Evolutionary conservation across 35 echinoderm and acorn worm genomes (phyloP).

Genomic region (Heliocidaris erythrogramma): DNA sequence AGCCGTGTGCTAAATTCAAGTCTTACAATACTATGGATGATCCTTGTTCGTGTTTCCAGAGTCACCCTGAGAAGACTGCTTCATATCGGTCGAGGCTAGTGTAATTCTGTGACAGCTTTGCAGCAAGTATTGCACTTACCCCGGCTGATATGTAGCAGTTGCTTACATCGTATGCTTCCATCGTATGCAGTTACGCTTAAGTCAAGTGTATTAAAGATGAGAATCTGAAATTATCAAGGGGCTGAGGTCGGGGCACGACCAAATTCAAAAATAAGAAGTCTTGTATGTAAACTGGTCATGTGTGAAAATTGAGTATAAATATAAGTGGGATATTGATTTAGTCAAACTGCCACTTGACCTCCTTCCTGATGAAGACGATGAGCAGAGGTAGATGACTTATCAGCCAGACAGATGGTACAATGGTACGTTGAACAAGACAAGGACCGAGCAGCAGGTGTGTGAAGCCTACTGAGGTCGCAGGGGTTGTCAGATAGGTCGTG

Average conservation of each 20-base stretch:
- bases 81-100: constrained; percentile 46
- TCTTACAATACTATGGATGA: background rate
- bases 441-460: background rate
- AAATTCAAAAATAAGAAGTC: no score
- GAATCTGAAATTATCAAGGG: background rate
- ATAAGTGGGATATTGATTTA: background rate
- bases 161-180: background rate
- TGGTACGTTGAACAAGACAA: background rate
- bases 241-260: background rate
- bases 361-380: background rate
- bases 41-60: background rate
- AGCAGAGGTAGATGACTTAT: background rate
- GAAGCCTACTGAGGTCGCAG: background rate
- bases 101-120: constrained; percentile 33
- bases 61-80: background rate
- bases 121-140: constrained; percentile 58
- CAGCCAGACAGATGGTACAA: background rate
- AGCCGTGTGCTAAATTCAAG: no score
- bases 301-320: no score
- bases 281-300: no score
- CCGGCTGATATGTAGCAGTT: constrained; percentile 40
- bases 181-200: background rate
- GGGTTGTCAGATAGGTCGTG: constrained; percentile 37
- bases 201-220: background rate
- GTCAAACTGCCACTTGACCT: background rate